Conservation (phyloP, 2,888 invertebrate genomes). For the Drosophila leonis region DNA sequence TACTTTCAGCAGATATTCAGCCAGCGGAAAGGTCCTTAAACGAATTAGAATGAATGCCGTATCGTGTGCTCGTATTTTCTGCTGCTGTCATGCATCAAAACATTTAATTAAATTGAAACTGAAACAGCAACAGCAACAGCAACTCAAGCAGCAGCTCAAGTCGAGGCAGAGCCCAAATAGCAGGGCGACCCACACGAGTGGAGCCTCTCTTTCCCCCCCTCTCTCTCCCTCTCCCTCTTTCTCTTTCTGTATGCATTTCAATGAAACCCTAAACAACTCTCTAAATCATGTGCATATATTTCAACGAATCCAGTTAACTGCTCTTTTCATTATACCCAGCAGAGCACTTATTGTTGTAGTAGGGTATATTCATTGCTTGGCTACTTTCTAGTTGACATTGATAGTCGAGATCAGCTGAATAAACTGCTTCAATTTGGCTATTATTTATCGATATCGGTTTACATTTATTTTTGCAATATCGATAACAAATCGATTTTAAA, state of each 20-base stretch:
- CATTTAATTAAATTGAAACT: constrained; percentile 79
- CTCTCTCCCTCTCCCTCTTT: no score
- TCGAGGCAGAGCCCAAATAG: not conserved
- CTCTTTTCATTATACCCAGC: constrained; percentile 16
- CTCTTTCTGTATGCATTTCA: constrained; percentile 66
- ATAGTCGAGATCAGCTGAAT: not conserved
- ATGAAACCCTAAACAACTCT: constrained; percentile 57
- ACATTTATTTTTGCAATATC: not conserved
- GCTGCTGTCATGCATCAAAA: constrained; percentile 79
- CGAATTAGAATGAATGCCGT: constrained; percentile 72
- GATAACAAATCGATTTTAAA: not conserved
- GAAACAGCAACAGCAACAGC: constrained; percentile 34
- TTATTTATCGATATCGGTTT: not conserved
- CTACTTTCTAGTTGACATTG: not conserved
- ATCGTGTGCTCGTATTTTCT: constrained; percentile 42
- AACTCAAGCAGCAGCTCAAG: constrained; percentile 21
- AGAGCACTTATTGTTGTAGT: not conserved
- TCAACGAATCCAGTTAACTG: constrained; percentile 30
- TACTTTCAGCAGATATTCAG: constrained; percentile 51
- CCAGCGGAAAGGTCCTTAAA: constrained; percentile 71
- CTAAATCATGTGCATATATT: constrained; percentile 78
- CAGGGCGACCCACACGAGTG: constrained; percentile 31
- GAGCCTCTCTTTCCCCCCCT: no score
- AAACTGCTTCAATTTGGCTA: not conserved
- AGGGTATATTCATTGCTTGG: not conserved